Evolutionary conservation across 1,140 invertebrate species (phyloP).

Genomic region (Dinoponera quadriceps): DNA sequence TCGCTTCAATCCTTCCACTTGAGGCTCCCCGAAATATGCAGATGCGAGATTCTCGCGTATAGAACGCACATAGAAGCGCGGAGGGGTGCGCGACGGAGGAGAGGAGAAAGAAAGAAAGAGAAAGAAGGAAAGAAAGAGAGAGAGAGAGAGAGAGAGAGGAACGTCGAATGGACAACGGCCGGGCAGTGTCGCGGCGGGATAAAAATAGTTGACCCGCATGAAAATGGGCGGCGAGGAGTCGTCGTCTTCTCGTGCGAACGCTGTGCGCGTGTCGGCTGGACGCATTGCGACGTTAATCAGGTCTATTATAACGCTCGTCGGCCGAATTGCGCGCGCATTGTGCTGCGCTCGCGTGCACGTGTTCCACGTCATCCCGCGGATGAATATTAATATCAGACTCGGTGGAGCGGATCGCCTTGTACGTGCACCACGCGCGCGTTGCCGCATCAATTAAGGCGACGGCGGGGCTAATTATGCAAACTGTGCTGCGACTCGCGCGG

Average conservation of each 20-base stretch:
- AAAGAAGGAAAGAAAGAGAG: neutral
- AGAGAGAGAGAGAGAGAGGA: constrained; percentile 7
- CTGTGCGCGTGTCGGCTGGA: neutral
- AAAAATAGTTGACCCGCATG: constrained; percentile 62
- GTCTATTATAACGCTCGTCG: neutral
- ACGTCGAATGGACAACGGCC: constrained; percentile 35
- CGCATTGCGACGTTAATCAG: constrained; percentile 54
- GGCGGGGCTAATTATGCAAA: constrained; percentile 20
- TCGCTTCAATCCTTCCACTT: constrained; percentile 26
- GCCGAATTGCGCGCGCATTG: neutral
- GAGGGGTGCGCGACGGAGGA: neutral
- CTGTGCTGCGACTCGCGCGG: neutral
- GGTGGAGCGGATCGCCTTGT: constrained; percentile 24
- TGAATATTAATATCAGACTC: constrained; percentile 48
- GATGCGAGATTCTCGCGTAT: constrained; percentile 13
- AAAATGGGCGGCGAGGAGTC: constrained; percentile 42
- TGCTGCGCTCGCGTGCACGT: neutral
- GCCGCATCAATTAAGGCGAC: constrained; percentile 19
- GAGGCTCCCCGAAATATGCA: constrained; percentile 34
- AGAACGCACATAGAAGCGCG: constrained; percentile 23
- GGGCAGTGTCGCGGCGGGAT: constrained; percentile 28
- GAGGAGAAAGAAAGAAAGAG: constrained; percentile 9
- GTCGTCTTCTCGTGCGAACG: constrained; percentile 28
- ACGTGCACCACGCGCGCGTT: neutral
- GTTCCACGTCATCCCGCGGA: constrained; percentile 15